These are phyloP conservation scores for Chesias legatella DNA, from an alignment of 2,888 invertebrate genomes.

Conservation along the genomic window DNA sequence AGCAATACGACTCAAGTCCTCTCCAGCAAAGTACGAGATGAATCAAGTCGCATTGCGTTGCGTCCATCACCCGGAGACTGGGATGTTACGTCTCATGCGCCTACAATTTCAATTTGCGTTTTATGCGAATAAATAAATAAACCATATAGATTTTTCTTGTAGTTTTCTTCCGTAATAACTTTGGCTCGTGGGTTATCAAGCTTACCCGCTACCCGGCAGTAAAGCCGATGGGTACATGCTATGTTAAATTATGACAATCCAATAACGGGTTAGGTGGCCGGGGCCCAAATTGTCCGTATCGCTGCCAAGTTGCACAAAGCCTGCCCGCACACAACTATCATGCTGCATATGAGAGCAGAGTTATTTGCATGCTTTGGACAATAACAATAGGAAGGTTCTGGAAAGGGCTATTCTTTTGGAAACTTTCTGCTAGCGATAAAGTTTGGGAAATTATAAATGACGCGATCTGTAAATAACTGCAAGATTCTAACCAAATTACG, in stretches of 20 bases:
- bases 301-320: slow-evolving; percentile 66
- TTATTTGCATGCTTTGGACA: slow-evolving; percentile 4
- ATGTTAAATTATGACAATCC: slow-evolving; percentile 76
- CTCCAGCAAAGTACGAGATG: too few species aligned
- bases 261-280: slow-evolving; percentile 72
- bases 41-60: too few species aligned
- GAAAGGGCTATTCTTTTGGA: slow-evolving; percentile 1
- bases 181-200: slow-evolving; percentile 48
- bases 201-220: slow-evolving; percentile 54
- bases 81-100: too few species aligned
- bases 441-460: neutral
- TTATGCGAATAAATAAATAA: too few species aligned
- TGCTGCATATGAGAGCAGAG: slow-evolving; percentile 13
- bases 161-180: slow-evolving; percentile 13
- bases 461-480: too few species aligned
- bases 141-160: too few species aligned
- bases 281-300: slow-evolving; percentile 69
- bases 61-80: too few species aligned
- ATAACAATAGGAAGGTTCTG: slow-evolving; percentile 3
- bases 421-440: neutral
- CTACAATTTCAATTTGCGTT: too few species aligned
- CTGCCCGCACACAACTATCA: slow-evolving; percentile 26
- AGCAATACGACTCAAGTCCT: too few species aligned
- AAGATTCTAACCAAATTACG: too few species aligned
- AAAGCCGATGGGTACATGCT: slow-evolving; percentile 57